phyloP scores from a whole-genome alignment of 2,888 invertebrate genomes.

The Drosophila antonietae region DNA sequence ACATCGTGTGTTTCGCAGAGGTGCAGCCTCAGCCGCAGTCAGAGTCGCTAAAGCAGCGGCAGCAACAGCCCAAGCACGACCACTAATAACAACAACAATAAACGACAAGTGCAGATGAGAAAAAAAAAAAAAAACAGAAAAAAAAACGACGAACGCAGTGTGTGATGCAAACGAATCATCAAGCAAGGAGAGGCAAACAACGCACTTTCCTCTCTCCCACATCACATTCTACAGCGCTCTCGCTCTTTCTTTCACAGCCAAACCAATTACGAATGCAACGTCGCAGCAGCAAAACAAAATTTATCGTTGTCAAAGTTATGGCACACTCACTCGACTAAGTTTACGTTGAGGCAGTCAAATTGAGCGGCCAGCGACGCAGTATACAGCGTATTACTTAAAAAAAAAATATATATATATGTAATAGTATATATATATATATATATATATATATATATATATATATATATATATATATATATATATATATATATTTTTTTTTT shows the following conservation, averaged over 20 bases:
- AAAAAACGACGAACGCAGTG: constrained; percentile 29
- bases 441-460: no score
- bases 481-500: no score
- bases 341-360: constrained; percentile 18
- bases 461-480: no score
- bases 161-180: constrained; percentile 58
- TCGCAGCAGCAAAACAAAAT: constrained; percentile 58
- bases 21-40: constrained; percentile 22
- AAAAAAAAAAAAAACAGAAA: not conserved
- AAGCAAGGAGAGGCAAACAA: constrained; percentile 36
- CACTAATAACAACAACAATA: not conserved
- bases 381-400: no score
- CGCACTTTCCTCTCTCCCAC: constrained; percentile 30
- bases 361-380: no score
- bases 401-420: no score
- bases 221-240: constrained; percentile 17
- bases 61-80: not conserved
- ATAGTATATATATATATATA: no score
- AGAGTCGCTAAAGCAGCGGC: constrained; percentile 7
- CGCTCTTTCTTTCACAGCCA: constrained; percentile 19
- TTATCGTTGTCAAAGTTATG: constrained; percentile 71
- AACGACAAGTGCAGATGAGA: constrained; percentile 52
- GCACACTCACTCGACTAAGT: constrained; percentile 46
- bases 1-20: constrained; percentile 46
- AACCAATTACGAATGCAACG: constrained; percentile 15